Evolutionary conservation across 2,113 vertebrate species (phyloP).

Genomic region (Suricata suricatta): DNA sequence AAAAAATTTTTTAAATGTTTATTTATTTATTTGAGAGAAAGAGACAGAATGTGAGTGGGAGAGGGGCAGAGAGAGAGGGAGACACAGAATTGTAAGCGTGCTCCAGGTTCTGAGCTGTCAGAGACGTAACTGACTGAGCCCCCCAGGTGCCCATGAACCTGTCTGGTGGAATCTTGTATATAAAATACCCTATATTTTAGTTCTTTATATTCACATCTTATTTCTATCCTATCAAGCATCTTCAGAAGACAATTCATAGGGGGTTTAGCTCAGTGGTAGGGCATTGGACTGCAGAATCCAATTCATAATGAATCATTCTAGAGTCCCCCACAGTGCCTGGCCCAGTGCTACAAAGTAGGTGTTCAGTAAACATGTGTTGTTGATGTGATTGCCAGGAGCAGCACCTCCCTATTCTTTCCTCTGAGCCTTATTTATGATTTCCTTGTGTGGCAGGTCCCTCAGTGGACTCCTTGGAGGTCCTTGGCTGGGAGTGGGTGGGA

Average conservation of each 20-base stretch:
- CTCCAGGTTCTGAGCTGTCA: too few relatives aligned
- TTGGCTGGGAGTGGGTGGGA: neutral
- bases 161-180: neutral
- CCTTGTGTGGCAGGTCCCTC: neutral
- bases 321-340: neutral
- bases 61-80: too few relatives aligned
- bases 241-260: neutral
- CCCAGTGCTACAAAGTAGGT: neutral
- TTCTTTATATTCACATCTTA: neutral
- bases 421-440: neutral
- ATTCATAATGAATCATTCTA: neutral
- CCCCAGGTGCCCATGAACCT: neutral
- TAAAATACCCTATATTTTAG: neutral
- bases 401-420: neutral
- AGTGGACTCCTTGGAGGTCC: neutral
- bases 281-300: neutral
- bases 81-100: too few relatives aligned
- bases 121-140: too few relatives aligned
- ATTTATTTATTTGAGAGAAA: too few relatives aligned
- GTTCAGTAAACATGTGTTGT: neutral
- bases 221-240: neutral
- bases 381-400: neutral
- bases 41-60: too few relatives aligned
- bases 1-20: too few relatives aligned
- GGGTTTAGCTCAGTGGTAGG: too few relatives aligned